Conservation (phyloP, 2,888 invertebrate species). For the Ischnus inquisitorius region DNA sequence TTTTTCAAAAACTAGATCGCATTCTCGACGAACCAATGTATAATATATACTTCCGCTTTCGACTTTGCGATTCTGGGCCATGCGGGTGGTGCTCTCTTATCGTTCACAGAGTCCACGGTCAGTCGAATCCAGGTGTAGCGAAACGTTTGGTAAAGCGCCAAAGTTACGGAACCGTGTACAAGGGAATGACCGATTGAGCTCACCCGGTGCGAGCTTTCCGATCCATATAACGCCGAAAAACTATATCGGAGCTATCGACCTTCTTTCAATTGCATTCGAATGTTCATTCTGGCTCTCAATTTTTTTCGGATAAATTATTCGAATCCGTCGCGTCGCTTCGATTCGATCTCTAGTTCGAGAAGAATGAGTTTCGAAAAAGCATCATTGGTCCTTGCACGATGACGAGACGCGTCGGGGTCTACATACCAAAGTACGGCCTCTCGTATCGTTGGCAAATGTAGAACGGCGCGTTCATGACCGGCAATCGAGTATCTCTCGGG, state of each 20-base stretch:
- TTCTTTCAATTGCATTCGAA: no score
- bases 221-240: constrained; percentile 22
- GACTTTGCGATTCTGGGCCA: constrained; percentile 62
- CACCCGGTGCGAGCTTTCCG: constrained; percentile 12
- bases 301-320: no score
- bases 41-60: constrained; percentile 69
- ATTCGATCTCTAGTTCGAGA: background rate
- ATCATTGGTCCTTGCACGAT: constrained; percentile 42
- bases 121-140: constrained; percentile 55
- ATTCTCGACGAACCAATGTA: no score
- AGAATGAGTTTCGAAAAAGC: constrained; percentile 26
- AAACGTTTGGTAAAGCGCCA: constrained; percentile 46
- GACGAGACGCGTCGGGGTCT: constrained; percentile 28
- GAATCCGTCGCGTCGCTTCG: no score
- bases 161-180: constrained; percentile 19
- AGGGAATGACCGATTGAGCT: constrained; percentile 47
- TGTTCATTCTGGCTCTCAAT: no score
- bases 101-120: constrained; percentile 61
- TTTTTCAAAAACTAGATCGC: no score
- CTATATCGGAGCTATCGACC: no score
- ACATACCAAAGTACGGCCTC: constrained; percentile 6
- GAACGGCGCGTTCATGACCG: constrained; percentile 63
- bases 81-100: constrained; percentile 61
- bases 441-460: constrained; percentile 49
- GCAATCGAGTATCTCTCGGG: constrained; percentile 57